A percentile compares a stretch with the other conserved stretches of the same genome.
Conservation (phyloP, 2,888 invertebrate genomes). For the Dryobota labecula region DNA sequence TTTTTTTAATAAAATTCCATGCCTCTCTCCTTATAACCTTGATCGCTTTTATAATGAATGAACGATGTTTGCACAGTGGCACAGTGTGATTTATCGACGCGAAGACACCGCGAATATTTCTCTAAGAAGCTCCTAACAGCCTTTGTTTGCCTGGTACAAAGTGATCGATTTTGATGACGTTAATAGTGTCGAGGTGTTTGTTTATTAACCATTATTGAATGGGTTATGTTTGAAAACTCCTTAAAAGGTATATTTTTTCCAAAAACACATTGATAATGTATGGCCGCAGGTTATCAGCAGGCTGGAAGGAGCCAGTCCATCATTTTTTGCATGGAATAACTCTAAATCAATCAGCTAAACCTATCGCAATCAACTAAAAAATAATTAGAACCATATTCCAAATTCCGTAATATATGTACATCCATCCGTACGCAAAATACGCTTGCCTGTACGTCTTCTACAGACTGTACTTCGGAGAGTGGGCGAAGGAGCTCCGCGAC, state of each 20-base stretch:
- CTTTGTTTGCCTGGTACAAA: slow-evolving; percentile 51
- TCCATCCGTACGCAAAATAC: no score
- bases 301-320: background rate
- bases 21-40: slow-evolving; percentile 21
- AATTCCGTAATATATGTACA: background rate
- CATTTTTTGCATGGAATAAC: background rate
- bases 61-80: slow-evolving; percentile 51
- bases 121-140: slow-evolving; percentile 27
- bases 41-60: slow-evolving; percentile 53
- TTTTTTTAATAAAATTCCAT: slow-evolving; percentile 40
- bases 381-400: background rate
- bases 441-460: no score
- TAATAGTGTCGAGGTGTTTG: background rate
- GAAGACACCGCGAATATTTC: slow-evolving; percentile 33
- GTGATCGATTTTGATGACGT: slow-evolving; percentile 19
- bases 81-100: slow-evolving; percentile 58
- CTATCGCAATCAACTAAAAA: background rate
- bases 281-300: background rate
- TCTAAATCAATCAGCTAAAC: background rate
- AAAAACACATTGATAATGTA: background rate
- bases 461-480: no score
- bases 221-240: background rate
- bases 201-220: background rate
- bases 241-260: background rate
- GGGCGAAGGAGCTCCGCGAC: no score